A percentile compares a stretch with the other conserved stretches of the same genome.
Evolutionary conservation across 2,888 invertebrate genomes (phyloP).

Genomic region (Hipparchia sbordonii): DNA sequence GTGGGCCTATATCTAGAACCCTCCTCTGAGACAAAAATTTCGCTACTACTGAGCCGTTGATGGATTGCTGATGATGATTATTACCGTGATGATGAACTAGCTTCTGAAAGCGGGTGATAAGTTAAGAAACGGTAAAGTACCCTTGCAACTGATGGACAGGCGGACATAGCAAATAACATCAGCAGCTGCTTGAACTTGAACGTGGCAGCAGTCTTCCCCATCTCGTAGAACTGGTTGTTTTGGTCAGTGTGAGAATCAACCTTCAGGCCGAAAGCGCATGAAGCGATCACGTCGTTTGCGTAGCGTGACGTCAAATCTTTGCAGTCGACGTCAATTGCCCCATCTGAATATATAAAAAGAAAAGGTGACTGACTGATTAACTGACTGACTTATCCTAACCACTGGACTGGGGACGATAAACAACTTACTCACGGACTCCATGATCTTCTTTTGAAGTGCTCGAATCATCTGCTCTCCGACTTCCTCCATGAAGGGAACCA

Average conservation of each 20-base stretch:
- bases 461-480: slow-evolving; percentile 57
- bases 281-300: slow-evolving; percentile 79
- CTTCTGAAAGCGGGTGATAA: not conserved
- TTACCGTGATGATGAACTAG: too few relatives aligned
- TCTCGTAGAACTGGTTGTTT: slow-evolving; percentile 78
- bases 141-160: slow-evolving; percentile 38
- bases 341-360: slow-evolving; percentile 38
- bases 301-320: slow-evolving; percentile 71
- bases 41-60: too few relatives aligned
- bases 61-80: too few relatives aligned
- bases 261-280: slow-evolving; percentile 75
- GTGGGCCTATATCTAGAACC: too few relatives aligned
- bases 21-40: too few relatives aligned
- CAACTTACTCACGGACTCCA: slow-evolving; percentile 39
- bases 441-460: slow-evolving; percentile 49
- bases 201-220: slow-evolving; percentile 70
- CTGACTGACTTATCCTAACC: too few relatives aligned
- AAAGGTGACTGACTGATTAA: too few relatives aligned
- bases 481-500: slow-evolving; percentile 67
- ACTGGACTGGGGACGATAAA: too few relatives aligned
- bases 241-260: slow-evolving; percentile 79
- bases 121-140: slow-evolving; percentile 4
- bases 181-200: slow-evolving; percentile 52
- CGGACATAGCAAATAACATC: slow-evolving; percentile 43
- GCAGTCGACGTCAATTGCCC: slow-evolving; percentile 57